Percentiles rank a stretch among this genome's conserved stretches.
Evolutionary conservation across 2,888 invertebrate genomes (phyloP).

Genomic region (Corythucha ciliata): DNA sequence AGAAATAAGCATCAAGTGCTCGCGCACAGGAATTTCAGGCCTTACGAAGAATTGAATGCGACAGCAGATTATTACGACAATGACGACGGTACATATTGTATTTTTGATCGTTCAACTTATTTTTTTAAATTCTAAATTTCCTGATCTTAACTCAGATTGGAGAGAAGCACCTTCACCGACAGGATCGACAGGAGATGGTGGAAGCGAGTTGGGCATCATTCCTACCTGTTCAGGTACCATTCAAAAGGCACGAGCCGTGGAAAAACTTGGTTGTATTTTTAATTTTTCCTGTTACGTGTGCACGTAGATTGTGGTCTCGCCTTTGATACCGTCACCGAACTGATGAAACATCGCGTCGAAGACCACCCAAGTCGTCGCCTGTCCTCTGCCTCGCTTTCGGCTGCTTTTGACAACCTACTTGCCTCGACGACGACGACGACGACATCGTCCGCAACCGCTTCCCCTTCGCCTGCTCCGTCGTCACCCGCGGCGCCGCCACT

Average conservation of each 20-base stretch:
- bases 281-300: not conserved
- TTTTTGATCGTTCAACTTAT: not conserved
- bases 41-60: conserved; percentile 3
- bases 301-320: conserved; percentile 34
- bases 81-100: conserved; percentile 13
- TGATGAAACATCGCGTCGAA: conserved; percentile 32
- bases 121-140: not conserved
- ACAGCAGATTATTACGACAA: conserved; percentile 22
- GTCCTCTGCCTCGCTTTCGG: conserved; percentile 8
- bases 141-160: conserved; percentile 22
- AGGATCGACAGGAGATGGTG: conserved; percentile 18
- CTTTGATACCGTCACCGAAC: conserved; percentile 32
- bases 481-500: no score
- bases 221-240: conserved; percentile 24
- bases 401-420: no score
- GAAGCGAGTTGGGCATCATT: conserved; percentile 10
- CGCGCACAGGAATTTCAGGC: conserved; percentile 23
- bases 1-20: conserved; percentile 27
- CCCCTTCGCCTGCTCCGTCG: no score
- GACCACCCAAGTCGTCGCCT: conserved; percentile 25
- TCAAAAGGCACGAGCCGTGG: not conserved
- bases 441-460: conserved; percentile 2
- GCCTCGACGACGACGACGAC: not conserved
- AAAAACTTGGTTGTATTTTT: conserved; percentile 12
- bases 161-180: conserved; percentile 27